A percentile compares a stretch with the other conserved stretches of the same genome.
Evolutionary conservation across 2,113 vertebrate genomes (phyloP).

Genomic region (Onychorhynchus coronatus): DNA sequence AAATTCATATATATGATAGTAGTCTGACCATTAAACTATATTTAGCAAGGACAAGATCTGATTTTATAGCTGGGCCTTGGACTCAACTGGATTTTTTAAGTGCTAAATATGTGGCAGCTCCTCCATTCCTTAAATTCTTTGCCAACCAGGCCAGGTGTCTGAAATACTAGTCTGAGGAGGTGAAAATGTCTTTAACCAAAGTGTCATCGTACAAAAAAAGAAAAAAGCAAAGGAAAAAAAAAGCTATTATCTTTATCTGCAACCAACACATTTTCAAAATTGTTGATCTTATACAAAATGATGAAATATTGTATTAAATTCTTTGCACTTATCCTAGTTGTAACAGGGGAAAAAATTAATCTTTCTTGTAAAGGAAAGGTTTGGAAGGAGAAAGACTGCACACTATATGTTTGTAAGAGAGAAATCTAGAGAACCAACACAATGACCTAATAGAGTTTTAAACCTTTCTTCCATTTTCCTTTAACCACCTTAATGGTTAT

Average conservation of each 20-base stretch:
- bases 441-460: background rate
- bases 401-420: background rate
- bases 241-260: background rate
- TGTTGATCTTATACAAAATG: background rate
- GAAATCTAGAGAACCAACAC: background rate
- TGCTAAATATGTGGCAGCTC: background rate
- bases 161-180: background rate
- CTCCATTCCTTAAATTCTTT: background rate
- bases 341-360: background rate
- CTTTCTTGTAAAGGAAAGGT: background rate
- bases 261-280: background rate
- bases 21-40: background rate
- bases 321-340: background rate
- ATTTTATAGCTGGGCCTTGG: background rate
- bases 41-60: background rate
- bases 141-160: background rate
- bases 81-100: background rate
- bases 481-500: background rate
- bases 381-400: background rate
- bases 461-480: background rate
- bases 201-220: accelerated
- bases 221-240: no score
- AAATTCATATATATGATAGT: background rate
- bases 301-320: background rate
- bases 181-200: background rate